Evolutionary conservation across 1,140 invertebrate species (phyloP), one percentile per base, ranked within the genome.

Genomic region (Aphidius gifuensis): DNA sequence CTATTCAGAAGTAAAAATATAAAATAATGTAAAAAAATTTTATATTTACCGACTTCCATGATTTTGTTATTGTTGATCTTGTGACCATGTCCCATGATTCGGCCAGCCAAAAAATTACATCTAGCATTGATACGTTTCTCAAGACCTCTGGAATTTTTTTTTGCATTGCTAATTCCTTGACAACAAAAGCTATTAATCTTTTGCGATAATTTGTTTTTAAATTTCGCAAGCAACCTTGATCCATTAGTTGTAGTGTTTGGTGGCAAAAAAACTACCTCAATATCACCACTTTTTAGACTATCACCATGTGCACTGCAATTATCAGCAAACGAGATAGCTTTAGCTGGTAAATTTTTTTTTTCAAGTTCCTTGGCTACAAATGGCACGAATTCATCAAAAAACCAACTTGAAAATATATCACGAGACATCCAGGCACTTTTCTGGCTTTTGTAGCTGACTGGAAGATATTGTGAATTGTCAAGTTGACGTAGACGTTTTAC

Each of bases 241-340:
- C 48, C 58, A 60, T 50, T 4, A 39, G 58, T 11, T 50, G 66
- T 66, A 9, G 57, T 59, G 51, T 67, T 61, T 5, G 64, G 64
- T 47, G 62, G 66, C 9, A 69, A 64, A 67, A 69, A 67, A 38
- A 23, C 39, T 7, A 60, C 56, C 48, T 32, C 63, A 5, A 67
- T 64, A 32, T 66, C 48, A 5, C 53, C 61, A 56, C 47, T 42
- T 44, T 8, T 54, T 8, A 67, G 46, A 51, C 51, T 21, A 45
- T 53, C 4, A 16, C 69, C 69, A 67, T 75, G 71, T 9, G 62
- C 60, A 11, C 67, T 55, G 42, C 69, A 70, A 68, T 80, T 80
- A 62, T 81, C 73, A 39, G 80, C 62, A 66, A 80, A 58, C 8
- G 80, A 66, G 51, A 81, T 38, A n/a, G 73, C 74, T 73, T 78